Evolutionary conservation across 2,888 invertebrate species (phyloP).

Genomic region (Caenorhabditis parvicauda): DNA sequence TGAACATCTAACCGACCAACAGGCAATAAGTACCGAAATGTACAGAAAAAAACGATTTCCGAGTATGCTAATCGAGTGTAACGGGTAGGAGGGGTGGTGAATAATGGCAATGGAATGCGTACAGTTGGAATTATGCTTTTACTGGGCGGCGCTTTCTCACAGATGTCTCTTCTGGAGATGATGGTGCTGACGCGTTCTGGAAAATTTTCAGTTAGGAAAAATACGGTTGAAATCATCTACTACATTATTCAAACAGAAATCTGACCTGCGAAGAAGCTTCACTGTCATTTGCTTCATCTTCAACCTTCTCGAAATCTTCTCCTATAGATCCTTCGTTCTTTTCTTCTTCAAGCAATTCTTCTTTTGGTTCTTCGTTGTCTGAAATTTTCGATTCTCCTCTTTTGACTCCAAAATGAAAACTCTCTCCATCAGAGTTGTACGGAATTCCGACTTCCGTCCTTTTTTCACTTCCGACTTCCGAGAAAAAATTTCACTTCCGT

Average conservation of each 20-base stretch:
- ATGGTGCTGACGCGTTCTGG: constrained; percentile 8
- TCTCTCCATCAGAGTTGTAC: too few species aligned
- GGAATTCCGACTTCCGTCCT: too few species aligned
- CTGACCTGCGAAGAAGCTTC: neutral
- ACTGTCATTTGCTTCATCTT: constrained; percentile 19
- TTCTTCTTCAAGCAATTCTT: constrained; percentile 20
- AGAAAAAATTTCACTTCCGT: too few species aligned
- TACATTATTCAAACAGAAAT: neutral
- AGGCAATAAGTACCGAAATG: too few species aligned
- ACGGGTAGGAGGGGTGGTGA: constrained; percentile 1
- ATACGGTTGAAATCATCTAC: constrained; percentile 2
- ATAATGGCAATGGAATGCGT: constrained; percentile 11
- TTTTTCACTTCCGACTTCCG: too few species aligned
- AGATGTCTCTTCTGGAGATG: constrained; percentile 14
- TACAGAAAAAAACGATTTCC: too few species aligned
- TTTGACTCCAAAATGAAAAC: constrained; percentile 4
- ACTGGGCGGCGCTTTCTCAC: constrained; percentile 20
- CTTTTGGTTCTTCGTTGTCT: constrained; percentile 18
- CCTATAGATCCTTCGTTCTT: constrained; percentile 21
- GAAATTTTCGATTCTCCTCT: constrained; percentile 3
- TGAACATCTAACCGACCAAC: too few species aligned
- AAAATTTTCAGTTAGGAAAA: constrained; percentile 6
- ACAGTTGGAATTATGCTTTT: constrained; percentile 8
- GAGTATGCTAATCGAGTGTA: constrained; percentile 1
- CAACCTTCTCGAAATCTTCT: constrained; percentile 27